These are phyloP conservation scores for Rhamnusium bicolor DNA, from an alignment of 2,888 invertebrate genomes.

Conservation along the genomic window DNA sequence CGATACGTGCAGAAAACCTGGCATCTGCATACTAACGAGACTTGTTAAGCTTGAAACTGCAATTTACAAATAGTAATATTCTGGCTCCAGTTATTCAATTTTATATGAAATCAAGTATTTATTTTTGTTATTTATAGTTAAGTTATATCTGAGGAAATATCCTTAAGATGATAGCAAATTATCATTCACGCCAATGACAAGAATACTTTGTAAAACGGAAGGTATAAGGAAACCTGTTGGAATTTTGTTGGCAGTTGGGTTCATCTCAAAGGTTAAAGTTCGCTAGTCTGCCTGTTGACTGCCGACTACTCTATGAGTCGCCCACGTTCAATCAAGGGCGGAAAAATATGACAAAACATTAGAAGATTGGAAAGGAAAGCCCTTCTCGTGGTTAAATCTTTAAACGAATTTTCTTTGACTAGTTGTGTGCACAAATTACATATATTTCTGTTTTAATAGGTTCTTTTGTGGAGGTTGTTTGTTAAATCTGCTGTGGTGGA, in stretches of 20 bases:
- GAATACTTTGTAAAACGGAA: neutral
- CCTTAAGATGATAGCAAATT: neutral
- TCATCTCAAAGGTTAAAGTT: slow-evolving; percentile 28
- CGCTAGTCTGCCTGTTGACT: slow-evolving; percentile 17
- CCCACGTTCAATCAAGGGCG: slow-evolving; percentile 19
- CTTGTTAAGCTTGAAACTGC: no score
- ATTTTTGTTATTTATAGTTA: no score
- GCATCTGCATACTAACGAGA: no score
- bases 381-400: neutral
- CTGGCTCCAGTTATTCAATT: no score
- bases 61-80: no score
- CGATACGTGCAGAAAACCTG: no score
- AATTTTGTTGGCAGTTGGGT: slow-evolving; percentile 8
- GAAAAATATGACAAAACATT: neutral
- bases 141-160: neutral
- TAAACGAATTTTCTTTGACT: neutral
- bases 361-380: neutral
- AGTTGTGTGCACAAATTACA: neutral
- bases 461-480: neutral
- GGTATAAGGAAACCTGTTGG: slow-evolving; percentile 24
- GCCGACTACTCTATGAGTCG: slow-evolving; percentile 1
- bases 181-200: neutral
- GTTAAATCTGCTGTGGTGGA: neutral
- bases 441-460: neutral
- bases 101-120: no score